These are phyloP conservation scores for Pao palembangensis DNA, from an alignment of 2,113 vertebrate species.

Conservation along the genomic window DNA sequence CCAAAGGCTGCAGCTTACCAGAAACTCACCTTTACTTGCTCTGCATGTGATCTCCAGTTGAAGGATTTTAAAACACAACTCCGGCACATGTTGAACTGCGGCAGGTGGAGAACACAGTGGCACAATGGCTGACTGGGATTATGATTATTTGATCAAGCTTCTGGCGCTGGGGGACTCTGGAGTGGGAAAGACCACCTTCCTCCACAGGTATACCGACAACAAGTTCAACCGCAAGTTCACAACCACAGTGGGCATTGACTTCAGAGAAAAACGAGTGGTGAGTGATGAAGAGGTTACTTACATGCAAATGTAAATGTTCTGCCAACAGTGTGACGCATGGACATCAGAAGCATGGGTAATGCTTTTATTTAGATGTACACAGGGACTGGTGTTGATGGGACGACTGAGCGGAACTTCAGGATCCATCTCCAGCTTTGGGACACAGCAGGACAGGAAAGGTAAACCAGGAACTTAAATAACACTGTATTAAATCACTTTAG, in stretches of 20 bases:
- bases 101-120: constrained; percentile 75
- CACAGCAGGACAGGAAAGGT: constrained; percentile 95
- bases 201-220: constrained; percentile 91
- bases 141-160: constrained; percentile 97
- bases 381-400: constrained; percentile 79
- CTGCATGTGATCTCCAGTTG: constrained; percentile 1
- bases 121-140: constrained; percentile 93
- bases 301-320: neutral
- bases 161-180: constrained; percentile 93
- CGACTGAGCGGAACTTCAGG: constrained; percentile 81
- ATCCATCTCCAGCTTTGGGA: constrained; percentile 97
- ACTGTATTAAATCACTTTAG: too few relatives aligned
- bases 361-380: constrained; percentile 76
- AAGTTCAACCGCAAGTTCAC: constrained; percentile 94
- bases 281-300: constrained; percentile 59
- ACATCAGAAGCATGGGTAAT: neutral
- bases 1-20: constrained; percentile 24
- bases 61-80: neutral
- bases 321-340: too few relatives aligned
- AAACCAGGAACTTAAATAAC: constrained; percentile 4
- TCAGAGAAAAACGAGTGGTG: constrained; percentile 96
- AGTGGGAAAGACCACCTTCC: constrained; percentile 93
- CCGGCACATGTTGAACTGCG: constrained; percentile 8
- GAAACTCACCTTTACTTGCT: neutral
- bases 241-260: constrained; percentile 95